These are phyloP conservation scores for Ennomos quercinarius DNA, from an alignment of 2,888 invertebrate species.

Conservation along the genomic window DNA sequence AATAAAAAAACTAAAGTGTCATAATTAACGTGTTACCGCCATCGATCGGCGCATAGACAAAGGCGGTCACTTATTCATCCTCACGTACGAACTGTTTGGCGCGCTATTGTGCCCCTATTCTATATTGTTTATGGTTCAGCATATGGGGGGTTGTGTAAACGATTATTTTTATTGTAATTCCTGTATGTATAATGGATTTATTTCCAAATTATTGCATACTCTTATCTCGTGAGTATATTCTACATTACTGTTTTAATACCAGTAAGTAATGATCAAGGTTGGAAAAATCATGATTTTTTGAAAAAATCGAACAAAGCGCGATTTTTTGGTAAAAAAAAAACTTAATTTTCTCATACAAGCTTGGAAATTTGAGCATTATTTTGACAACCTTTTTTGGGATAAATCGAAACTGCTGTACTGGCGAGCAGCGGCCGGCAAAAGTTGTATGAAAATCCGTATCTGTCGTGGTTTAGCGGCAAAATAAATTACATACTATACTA, in stretches of 20 bases:
- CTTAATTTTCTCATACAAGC: too few species aligned
- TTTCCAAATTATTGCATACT: conserved; percentile 4
- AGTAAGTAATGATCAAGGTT: too few species aligned
- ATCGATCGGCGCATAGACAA: conserved; percentile 58
- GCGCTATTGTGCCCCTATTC: conserved; percentile 53
- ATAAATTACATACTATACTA: too few species aligned
- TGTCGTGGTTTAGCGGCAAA: too few species aligned
- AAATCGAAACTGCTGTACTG: too few species aligned
- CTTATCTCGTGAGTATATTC: not conserved
- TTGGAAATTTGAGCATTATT: too few species aligned
- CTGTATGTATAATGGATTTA: conserved; percentile 35
- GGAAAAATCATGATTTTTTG: too few species aligned
- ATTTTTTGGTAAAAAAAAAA: too few species aligned
- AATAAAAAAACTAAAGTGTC: conserved; percentile 45
- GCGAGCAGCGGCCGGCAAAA: too few species aligned
- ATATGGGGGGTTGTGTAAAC: conserved; percentile 52
- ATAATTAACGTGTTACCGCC: conserved; percentile 58
- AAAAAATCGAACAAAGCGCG: too few species aligned
- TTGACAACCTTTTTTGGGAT: too few species aligned
- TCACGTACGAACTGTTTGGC: conserved; percentile 52
- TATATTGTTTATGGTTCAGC: conserved; percentile 54
- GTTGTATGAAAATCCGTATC: too few species aligned
- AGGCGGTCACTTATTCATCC: conserved; percentile 60
- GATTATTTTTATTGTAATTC: conserved; percentile 56
- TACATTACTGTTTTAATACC: not conserved